Conservation (phyloP, 2,113 vertebrate genomes). For the Gadus chalcogrammus region DNA sequence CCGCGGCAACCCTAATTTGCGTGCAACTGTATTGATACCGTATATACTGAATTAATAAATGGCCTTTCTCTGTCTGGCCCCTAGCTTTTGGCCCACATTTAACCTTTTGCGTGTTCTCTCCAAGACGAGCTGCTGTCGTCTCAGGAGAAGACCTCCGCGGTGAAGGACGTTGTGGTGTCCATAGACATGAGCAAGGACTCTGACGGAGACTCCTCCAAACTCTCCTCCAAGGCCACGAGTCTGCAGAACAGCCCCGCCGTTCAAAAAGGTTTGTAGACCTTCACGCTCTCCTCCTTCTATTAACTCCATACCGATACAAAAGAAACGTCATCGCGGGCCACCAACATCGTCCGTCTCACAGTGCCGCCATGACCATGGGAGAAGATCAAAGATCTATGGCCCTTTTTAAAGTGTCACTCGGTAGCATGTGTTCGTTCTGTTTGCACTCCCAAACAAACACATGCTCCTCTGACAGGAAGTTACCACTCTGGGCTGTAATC, state of each 20-base stretch:
- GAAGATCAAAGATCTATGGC: slow-evolving; percentile 15
- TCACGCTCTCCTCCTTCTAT: neutral
- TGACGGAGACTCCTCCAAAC: slow-evolving; percentile 83
- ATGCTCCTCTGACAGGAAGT: slow-evolving; percentile 51
- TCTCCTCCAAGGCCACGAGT: slow-evolving; percentile 77
- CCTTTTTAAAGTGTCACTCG: slow-evolving; percentile 19
- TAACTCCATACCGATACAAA: too few relatives aligned
- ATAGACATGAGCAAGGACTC: slow-evolving; percentile 91
- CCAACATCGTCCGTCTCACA: too few relatives aligned
- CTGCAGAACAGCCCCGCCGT: slow-evolving; percentile 77
- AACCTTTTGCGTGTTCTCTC: neutral
- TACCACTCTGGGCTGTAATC: too few relatives aligned
- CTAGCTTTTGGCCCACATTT: neutral
- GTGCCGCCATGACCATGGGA: neutral
- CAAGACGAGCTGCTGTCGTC: slow-evolving; percentile 86
- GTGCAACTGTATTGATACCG: too few relatives aligned
- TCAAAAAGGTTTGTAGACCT: slow-evolving; percentile 80
- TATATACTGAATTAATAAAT: too few relatives aligned
- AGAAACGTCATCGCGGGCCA: too few relatives aligned
- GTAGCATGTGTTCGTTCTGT: slow-evolving; percentile 5
- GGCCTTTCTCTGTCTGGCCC: neutral
- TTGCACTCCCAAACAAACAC: neutral
- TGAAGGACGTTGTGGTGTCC: slow-evolving; percentile 91
- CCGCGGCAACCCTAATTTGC: too few relatives aligned
- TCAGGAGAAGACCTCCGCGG: slow-evolving; percentile 87